These are phyloP conservation scores for Pseudorectes ferrugineus DNA, from an alignment of 2,113 vertebrate species.

Conservation along the genomic window DNA sequence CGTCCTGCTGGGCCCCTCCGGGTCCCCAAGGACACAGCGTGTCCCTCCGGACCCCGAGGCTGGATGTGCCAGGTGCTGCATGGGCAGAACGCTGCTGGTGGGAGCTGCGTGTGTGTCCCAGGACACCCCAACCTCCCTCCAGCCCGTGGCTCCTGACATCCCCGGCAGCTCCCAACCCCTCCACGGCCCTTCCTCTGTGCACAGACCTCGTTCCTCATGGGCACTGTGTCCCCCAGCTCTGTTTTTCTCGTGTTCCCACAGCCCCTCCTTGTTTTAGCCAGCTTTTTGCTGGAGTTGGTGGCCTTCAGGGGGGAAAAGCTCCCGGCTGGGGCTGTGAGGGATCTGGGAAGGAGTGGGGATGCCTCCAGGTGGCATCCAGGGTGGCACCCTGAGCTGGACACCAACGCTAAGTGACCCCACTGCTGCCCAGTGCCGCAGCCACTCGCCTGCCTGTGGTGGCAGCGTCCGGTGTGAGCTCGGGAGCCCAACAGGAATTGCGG, in stretches of 20 bases:
- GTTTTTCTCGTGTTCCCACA: not conserved
- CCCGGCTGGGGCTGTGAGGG: not conserved
- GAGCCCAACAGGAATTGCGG: not conserved
- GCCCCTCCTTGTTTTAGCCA: not conserved
- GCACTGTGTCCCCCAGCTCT: too few relatives aligned
- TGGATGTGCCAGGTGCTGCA: not conserved
- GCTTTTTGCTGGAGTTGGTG: not conserved
- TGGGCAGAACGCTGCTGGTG: not conserved
- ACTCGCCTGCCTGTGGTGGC: not conserved
- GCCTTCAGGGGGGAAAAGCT: not conserved
- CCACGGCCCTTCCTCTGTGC: rapidly evolving
- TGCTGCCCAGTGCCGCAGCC: rapidly evolving
- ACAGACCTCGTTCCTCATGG: rapidly evolving
- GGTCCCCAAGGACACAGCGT: not conserved
- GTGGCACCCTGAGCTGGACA: not conserved
- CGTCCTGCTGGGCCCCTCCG: rapidly evolving
- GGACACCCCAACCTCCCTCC: not conserved
- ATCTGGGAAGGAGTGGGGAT: not conserved
- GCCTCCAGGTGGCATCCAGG: not conserved
- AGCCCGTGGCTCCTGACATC: not conserved
- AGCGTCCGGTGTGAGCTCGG: rapidly evolving
- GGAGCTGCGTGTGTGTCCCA: not conserved
- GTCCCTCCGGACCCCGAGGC: rapidly evolving
- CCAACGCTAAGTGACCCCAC: rapidly evolving
- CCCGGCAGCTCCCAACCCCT: not conserved